Percentiles rank a stretch among this genome's conserved stretches.
These are phyloP conservation scores for Pholis gunnellus DNA, from an alignment of 2,113 vertebrate genomes.

Conservation along the genomic window DNA sequence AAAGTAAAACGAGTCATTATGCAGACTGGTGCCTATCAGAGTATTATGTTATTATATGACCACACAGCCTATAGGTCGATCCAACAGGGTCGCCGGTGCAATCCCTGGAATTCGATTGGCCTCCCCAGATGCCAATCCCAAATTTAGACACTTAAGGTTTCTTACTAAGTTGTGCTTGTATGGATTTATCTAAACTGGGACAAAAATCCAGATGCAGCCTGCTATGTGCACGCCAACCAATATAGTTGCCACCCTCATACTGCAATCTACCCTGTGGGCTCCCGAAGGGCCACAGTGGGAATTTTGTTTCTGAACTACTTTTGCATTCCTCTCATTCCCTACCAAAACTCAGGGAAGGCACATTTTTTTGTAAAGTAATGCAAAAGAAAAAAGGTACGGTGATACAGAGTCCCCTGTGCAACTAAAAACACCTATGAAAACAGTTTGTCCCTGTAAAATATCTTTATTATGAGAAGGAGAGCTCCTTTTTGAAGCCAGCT, in stretches of 20 bases:
- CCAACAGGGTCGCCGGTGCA: not conserved
- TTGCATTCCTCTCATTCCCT: not conserved
- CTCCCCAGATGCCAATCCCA: not conserved
- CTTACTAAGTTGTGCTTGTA: not conserved
- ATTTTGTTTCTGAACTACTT: not conserved
- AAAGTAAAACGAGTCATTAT: not conserved
- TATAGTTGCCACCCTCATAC: not conserved
- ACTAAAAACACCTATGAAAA: no score
- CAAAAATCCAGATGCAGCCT: not conserved
- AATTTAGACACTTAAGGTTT: not conserved
- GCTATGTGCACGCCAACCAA: not conserved
- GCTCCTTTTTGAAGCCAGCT: no score
- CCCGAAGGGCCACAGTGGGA: not conserved
- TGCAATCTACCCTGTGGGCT: not conserved
- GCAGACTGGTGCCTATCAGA: not conserved
- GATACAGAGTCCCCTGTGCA: no score
- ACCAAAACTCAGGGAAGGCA: not conserved
- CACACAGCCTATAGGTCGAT: not conserved
- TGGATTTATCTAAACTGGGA: not conserved
- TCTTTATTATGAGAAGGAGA: no score
- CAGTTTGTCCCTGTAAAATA: no score
- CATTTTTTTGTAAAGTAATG: not conserved
- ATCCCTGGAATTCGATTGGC: conserved; percentile 5
- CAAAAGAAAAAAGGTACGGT: not conserved
- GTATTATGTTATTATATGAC: not conserved